A percentile compares a stretch with the other conserved stretches of the same genome.
Evolutionary conservation across 1,140 invertebrate species (phyloP).

Genomic region (Andrena cerasifolii): DNA sequence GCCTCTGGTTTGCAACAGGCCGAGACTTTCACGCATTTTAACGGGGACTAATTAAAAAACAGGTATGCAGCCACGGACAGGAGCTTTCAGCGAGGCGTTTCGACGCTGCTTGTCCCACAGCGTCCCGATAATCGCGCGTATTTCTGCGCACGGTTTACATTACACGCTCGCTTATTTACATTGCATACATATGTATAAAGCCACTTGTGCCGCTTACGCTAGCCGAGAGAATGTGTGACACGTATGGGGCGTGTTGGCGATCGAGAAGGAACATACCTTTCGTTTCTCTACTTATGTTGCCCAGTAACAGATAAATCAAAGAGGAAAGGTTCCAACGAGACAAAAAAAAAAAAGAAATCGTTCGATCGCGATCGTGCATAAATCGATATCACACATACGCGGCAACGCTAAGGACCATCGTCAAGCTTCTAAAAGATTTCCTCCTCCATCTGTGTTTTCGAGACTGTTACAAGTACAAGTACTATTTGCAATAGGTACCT

Average conservation of each 20-base stretch:
- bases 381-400: background rate
- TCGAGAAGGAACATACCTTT: conserved; percentile 13
- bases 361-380: background rate
- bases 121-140: conserved; percentile 14
- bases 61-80: too few species aligned
- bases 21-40: background rate
- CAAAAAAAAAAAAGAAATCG: background rate
- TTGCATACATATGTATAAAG: conserved; percentile 48
- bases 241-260: conserved; percentile 31
- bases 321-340: background rate
- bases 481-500: too few species aligned
- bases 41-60: conserved; percentile 2
- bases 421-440: too few species aligned
- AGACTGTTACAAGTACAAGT: too few species aligned
- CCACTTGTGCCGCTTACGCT: conserved; percentile 43
- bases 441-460: too few species aligned
- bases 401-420: too few species aligned
- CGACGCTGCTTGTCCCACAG: background rate
- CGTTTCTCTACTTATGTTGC: conserved; percentile 31
- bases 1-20: too few species aligned
- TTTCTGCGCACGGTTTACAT: conserved; percentile 24
- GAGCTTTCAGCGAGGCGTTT: background rate
- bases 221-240: conserved; percentile 40
- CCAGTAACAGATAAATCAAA: background rate
- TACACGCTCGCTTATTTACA: conserved; percentile 41